Conservation (phyloP, 2,797 vertebrate species). For the Sciaenops ocellatus region DNA sequence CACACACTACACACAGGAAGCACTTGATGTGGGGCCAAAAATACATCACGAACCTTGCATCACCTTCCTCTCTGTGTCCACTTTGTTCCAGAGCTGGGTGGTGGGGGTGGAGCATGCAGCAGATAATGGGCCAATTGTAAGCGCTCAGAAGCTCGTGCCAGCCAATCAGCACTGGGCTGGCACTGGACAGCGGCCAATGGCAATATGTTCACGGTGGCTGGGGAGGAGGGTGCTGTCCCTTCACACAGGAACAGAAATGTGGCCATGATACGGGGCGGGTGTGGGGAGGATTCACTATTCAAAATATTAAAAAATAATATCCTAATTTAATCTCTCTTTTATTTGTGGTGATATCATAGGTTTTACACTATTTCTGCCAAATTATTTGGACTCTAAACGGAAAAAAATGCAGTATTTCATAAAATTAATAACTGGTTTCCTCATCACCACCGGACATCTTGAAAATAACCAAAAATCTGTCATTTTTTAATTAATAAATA, state of each 20-base stretch:
- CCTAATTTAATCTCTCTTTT: no score
- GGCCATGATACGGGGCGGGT: slow-evolving; percentile 35
- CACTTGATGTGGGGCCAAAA: slow-evolving; percentile 58
- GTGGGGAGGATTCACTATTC: slow-evolving; percentile 3
- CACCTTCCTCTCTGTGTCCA: slow-evolving; percentile 80
- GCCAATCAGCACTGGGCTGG: slow-evolving; percentile 78
- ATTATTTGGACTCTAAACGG: not conserved
- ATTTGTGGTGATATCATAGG: not conserved
- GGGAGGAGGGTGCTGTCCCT: slow-evolving; percentile 56
- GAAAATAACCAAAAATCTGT: not conserved
- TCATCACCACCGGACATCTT: not conserved
- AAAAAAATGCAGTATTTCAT: not conserved
- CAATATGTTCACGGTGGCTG: slow-evolving; percentile 57
- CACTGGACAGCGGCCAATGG: slow-evolving; percentile 78
- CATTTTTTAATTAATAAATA: not conserved
- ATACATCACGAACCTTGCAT: slow-evolving; percentile 88
- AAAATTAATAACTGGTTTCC: not conserved
- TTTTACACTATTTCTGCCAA: not conserved
- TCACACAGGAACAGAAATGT: slow-evolving; percentile 68
- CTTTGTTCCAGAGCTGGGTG: slow-evolving; percentile 74
- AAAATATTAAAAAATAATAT: no score
- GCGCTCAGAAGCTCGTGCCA: slow-evolving; percentile 34
- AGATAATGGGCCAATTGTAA: slow-evolving; percentile 79
- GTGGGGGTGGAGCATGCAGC: slow-evolving; percentile 72
- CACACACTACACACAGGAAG: slow-evolving; percentile 67